Evolutionary conservation across 2,113 vertebrate genomes (phyloP), one percentile per base, ranked within the genome.

Genomic region (Petroica traversi): DNA sequence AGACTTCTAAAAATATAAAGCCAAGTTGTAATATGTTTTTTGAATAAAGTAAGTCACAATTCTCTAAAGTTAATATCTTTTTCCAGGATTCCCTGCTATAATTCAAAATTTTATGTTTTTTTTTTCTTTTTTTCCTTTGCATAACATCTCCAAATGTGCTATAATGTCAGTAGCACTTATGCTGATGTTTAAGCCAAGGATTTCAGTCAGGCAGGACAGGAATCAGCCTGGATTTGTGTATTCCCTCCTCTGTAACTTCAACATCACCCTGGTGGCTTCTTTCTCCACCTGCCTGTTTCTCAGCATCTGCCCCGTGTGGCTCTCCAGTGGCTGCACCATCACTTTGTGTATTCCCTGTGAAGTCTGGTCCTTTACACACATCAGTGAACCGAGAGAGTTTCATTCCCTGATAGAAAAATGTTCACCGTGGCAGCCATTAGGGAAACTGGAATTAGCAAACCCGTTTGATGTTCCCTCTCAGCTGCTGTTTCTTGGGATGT

Each of bases 261-360:
- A 4, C 5, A 75, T 34, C 7, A 2, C 14, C 2, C 19, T 48
- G 48, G 25, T 81, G 48, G 8, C 59, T 84, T 75, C 63, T 76
- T 93, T 59, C 40, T 84, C 12, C 11, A 16, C 23, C 19, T 71
- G 5, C 5, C 0, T 17, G 11, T 43, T 76, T 69, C 38, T 85
- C 64, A 20, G 14, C 4, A 28, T 62, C 52, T 67, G 36, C 24
- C 9, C 11, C 48, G 20, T 3, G 1, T 1, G 28, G 1, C 8
- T 86, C 6, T 59, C 29, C 49, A 23, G 52, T 8, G 48, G 22
- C 76, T 89, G 38, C 19, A 23, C 19, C 15, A 26, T 7, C 8
- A 9, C 36, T 61, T 72, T 34, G 36, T 63, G 19, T 52, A 28
- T 55, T 76, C 11, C 19, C 8, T 0, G 0, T 28, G 24, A 36